Evolutionary conservation across 2,797 vertebrate species (phyloP), one percentile per base, ranked within the genome.

Genomic region (Dermochelys coriacea): DNA sequence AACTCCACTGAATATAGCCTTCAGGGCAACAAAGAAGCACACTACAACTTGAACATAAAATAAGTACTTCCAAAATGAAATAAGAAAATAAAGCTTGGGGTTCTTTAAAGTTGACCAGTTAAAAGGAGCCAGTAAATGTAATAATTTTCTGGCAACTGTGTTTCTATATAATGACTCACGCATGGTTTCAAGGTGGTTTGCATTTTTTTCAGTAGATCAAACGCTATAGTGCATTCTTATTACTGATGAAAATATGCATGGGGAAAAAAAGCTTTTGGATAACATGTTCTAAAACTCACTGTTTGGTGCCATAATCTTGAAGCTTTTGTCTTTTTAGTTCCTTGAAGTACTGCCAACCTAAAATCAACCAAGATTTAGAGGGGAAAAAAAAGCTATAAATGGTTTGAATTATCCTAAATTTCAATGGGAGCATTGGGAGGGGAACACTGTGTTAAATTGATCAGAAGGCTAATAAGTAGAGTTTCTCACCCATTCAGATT

Each of bases 201-300:
- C 55, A 77, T 80, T 96, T 95, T 64, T 92, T 80, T 27, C n/a
- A 81, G 64, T 50, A 37, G n/a, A 64, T 64, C 14, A 34, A 23
- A 51, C 12, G 52, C 31, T n/a, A 75, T 90, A 29, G 80, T 88
- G 12, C 86, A 85, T 5, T 80, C 93, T 89, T 88, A 37, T 90
- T 3, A 1, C 8, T 90, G 91, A 10, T n/a, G 52, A 15, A 80
- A 8, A 47, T 82, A 34, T 29, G 25, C 27, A 87, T n/a, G 89
- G 18, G 2, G 52, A 55, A 91, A 91, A 75, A 37, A 77, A 2
- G 86, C 5, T 68, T 95, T 91, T 87, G 89, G 55, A n/a, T 45
- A 96, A 88, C 86, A 78, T 83, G 61, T 86, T 96, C 55, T 88
- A 84, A 85, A 94, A 94, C 71, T 84, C 59, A 82, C 2, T 89